These are phyloP conservation scores for Siniperca undulata DNA, from an alignment of 2,797 vertebrate species.

Conservation along the genomic window DNA sequence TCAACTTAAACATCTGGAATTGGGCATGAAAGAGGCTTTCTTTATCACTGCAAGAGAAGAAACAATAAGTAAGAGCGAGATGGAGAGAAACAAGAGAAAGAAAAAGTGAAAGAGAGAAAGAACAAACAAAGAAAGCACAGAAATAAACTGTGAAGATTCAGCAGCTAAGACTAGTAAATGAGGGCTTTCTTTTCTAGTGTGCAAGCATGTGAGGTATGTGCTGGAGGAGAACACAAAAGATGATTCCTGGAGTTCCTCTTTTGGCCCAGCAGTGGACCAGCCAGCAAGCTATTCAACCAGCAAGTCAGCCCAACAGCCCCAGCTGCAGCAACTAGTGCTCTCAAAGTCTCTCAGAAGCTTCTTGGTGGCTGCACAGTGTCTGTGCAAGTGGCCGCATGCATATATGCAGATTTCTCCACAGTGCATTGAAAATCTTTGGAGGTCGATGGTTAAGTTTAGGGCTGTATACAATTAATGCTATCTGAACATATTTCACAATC, in stretches of 20 bases:
- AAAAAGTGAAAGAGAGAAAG: slow-evolving; percentile 14
- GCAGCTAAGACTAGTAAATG: slow-evolving; percentile 20
- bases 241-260: slow-evolving; percentile 72
- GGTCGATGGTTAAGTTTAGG: neutral
- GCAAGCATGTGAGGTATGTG: slow-evolving; percentile 67
- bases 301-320: slow-evolving; percentile 27
- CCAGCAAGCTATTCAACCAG: slow-evolving; percentile 34
- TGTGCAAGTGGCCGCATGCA: slow-evolving; percentile 11
- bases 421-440: slow-evolving; percentile 32
- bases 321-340: slow-evolving; percentile 41
- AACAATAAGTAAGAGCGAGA: slow-evolving; percentile 17
- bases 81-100: slow-evolving; percentile 8
- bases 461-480: neutral
- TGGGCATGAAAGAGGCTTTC: slow-evolving; percentile 35
- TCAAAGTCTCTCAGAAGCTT: slow-evolving; percentile 30
- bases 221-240: slow-evolving; percentile 60
- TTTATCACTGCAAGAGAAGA: slow-evolving; percentile 26
- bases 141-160: slow-evolving; percentile 34
- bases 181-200: slow-evolving; percentile 47
- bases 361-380: slow-evolving; percentile 23
- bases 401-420: slow-evolving; percentile 31
- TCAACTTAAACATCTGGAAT: slow-evolving; percentile 66
- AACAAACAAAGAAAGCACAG: slow-evolving; percentile 25
- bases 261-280: slow-evolving; percentile 49
- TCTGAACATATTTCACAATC: neutral